A percentile compares a stretch with the other conserved stretches of the same genome.
Conservation (phyloP, 2,888 invertebrate species). For the Orthosia gothica region DNA sequence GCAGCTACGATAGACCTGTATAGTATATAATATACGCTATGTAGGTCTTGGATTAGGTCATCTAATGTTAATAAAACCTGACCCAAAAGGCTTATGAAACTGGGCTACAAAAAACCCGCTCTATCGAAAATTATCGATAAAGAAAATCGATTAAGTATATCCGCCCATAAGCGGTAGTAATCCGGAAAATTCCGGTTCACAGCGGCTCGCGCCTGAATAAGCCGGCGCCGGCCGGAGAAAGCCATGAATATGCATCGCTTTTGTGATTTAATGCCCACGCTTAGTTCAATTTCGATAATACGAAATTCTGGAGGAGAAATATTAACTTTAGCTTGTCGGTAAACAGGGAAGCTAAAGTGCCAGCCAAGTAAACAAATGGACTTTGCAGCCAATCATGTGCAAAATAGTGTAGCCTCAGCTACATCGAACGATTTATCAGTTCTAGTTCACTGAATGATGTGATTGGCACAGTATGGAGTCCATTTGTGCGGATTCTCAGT, state of each 20-base stretch:
- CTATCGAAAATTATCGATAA: slow-evolving; percentile 67
- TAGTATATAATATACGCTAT: too few relatives aligned
- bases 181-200: slow-evolving; percentile 67
- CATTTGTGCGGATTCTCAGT: background rate
- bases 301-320: slow-evolving; percentile 51
- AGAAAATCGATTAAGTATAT: slow-evolving; percentile 66
- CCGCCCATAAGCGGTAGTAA: slow-evolving; percentile 67
- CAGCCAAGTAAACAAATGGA: slow-evolving; percentile 45
- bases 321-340: slow-evolving; percentile 32
- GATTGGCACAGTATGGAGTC: slow-evolving; percentile 17
- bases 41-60: slow-evolving; percentile 17
- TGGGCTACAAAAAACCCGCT: slow-evolving; percentile 50
- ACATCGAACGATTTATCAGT: slow-evolving; percentile 43
- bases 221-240: slow-evolving; percentile 56
- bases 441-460: slow-evolving; percentile 35
- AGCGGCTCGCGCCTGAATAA: slow-evolving; percentile 61
- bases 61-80: slow-evolving; percentile 40
- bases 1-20: slow-evolving; percentile 6
- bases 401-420: slow-evolving; percentile 35
- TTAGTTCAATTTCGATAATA: slow-evolving; percentile 62
- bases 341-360: slow-evolving; percentile 37
- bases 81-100: slow-evolving; percentile 57
- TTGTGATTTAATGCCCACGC: slow-evolving; percentile 66
- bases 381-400: slow-evolving; percentile 33
- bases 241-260: slow-evolving; percentile 71